Evolutionary conservation across 2,113 vertebrate species (phyloP).

Genomic region (Microcebus jonahi): DNA sequence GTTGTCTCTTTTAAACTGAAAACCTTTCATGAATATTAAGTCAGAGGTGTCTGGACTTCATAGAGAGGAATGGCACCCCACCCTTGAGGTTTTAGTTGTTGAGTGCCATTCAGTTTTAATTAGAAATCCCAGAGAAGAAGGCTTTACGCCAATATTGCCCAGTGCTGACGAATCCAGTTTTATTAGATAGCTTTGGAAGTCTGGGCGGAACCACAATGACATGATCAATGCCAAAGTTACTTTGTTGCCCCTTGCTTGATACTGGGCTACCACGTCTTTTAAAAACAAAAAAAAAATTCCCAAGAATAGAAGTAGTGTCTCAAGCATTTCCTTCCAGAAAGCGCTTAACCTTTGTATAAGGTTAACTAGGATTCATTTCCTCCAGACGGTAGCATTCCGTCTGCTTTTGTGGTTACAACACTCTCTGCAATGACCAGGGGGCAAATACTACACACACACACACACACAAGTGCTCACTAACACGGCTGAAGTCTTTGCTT

Average conservation of each 20-base stretch:
- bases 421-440: fast-evolving
- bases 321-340: background rate
- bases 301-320: background rate
- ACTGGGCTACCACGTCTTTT: too few species aligned
- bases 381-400: background rate
- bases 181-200: too few species aligned
- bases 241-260: background rate
- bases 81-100: background rate
- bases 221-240: fast-evolving
- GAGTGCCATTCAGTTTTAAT: background rate
- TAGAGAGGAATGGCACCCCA: fast-evolving
- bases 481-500: too few species aligned
- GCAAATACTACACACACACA: fast-evolving
- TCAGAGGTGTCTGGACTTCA: background rate
- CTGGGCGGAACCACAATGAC: too few species aligned
- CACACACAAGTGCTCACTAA: background rate
- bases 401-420: background rate
- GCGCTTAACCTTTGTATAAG: background rate
- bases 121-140: background rate
- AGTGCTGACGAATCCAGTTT: background rate
- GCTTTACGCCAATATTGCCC: too few species aligned
- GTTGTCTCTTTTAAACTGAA: background rate
- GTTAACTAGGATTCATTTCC: background rate
- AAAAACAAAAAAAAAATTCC: too few species aligned
- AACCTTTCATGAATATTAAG: background rate